These are phyloP conservation scores for Cacoxenus indagator DNA, from an alignment of 2,888 invertebrate genomes.

Conservation along the genomic window DNA sequence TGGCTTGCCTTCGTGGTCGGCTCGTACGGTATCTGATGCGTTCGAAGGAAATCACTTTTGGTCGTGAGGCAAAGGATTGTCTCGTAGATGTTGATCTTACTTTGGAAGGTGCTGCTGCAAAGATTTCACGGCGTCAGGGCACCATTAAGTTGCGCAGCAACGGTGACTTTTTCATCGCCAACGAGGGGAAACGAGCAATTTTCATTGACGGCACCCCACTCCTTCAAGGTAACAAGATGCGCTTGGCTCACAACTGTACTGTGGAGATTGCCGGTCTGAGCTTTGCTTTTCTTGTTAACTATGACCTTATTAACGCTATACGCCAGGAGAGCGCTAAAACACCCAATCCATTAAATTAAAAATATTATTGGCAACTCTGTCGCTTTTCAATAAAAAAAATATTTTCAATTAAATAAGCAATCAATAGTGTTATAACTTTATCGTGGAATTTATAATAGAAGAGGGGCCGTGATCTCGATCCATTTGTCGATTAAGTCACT, in stretches of 20 bases:
- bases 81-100: slow-evolving; percentile 93
- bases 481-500: too few relatives aligned
- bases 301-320: slow-evolving; percentile 90
- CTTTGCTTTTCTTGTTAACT: slow-evolving; percentile 94
- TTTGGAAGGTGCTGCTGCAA: slow-evolving; percentile 94
- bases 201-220: slow-evolving; percentile 95
- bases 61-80: slow-evolving; percentile 89
- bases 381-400: too few relatives aligned
- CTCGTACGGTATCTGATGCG: slow-evolving; percentile 95
- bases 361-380: too few relatives aligned
- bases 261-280: slow-evolving; percentile 94
- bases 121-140: slow-evolving; percentile 93
- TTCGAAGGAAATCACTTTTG: slow-evolving; percentile 94
- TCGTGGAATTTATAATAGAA: too few relatives aligned
- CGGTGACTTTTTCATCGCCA: slow-evolving; percentile 95
- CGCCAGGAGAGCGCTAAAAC: slow-evolving; percentile 89
- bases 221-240: slow-evolving; percentile 88
- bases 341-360: slow-evolving; percentile 72
- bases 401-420: too few relatives aligned
- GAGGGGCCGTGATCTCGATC: too few relatives aligned
- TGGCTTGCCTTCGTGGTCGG: slow-evolving; percentile 91
- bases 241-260: slow-evolving; percentile 92
- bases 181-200: slow-evolving; percentile 94
- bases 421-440: too few relatives aligned
- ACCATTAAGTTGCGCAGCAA: slow-evolving; percentile 90